Evolutionary conservation across 2,888 invertebrate genomes (phyloP).

Genomic region (Cremastobaeus sp.): DNA sequence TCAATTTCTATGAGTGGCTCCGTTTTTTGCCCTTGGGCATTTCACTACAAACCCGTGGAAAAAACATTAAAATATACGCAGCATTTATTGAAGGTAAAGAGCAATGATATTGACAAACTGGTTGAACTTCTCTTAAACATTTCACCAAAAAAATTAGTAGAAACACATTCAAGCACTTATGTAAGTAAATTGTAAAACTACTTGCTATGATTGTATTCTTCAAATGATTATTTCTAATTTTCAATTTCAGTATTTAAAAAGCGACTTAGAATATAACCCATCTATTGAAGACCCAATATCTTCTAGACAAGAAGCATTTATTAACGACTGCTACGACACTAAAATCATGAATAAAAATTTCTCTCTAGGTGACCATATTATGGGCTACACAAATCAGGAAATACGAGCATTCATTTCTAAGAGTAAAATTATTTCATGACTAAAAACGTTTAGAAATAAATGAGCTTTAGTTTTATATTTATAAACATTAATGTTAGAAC

Average conservation of each 20-base stretch:
- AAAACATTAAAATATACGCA: slow-evolving; percentile 1
- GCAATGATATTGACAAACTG: background rate
- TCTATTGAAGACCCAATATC: slow-evolving; percentile 55
- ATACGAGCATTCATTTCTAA: no score
- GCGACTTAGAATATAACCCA: slow-evolving; percentile 28
- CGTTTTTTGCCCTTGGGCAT: slow-evolving; percentile 61
- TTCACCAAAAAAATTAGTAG: no score
- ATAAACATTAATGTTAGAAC: no score
- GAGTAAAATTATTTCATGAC: no score
- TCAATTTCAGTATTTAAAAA: slow-evolving; percentile 6
- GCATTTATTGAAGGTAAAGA: background rate
- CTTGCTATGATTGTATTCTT: background rate
- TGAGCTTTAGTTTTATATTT: no score
- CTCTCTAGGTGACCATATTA: slow-evolving; percentile 79
- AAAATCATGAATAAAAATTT: slow-evolving; percentile 78
- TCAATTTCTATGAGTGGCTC: slow-evolving; percentile 63
- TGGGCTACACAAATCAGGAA: slow-evolving; percentile 33
- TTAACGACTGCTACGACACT: slow-evolving; percentile 78
- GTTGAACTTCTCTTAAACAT: no score
- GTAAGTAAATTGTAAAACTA: slow-evolving; percentile 1
- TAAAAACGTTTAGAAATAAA: no score
- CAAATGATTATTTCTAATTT: no score
- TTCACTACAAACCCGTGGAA: slow-evolving; percentile 26
- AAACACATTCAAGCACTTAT: no score
- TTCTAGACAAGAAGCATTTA: slow-evolving; percentile 76